Evolutionary conservation across 2,888 invertebrate genomes (phyloP), one percentile per base, ranked within the genome.

Genomic region (Bellardia bayeri): DNA sequence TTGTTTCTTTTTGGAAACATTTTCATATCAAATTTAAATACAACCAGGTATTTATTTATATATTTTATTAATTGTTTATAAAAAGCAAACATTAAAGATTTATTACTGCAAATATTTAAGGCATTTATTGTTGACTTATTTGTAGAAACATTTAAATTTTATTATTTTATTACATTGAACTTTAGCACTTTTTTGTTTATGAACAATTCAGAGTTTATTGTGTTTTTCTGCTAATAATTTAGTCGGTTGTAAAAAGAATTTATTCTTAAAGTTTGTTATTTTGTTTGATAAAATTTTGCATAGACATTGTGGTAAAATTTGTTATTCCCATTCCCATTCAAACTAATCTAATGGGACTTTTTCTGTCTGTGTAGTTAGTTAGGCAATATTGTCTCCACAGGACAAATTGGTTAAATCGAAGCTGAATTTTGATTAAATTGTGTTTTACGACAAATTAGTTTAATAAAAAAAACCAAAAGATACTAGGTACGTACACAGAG

Each of bases 81-180:
- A 54, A n/a, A 11, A 30, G 9, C 3, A 23, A 56, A 23, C 7
- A 11, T 56, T 56, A 9, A 56, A 11, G 56, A 56, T 56, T 56
- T 56, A 56, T 56, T 23, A 56, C 9, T 5, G 16, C 11, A 42
- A 13, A 42, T 37, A 16, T 37, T 71, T 54, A 23, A 11, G 30
- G 23, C 9, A 40, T 40, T 37, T 37, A 37, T 40, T 54, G 37
- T 37, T 56, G 37, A 33, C 0, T 13, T 37, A 40, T 54, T 54
- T 54, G 54, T 8, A 11, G 8, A 33, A n/a, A 51, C 8, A n/a
- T 14, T 58, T 58, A 30, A 42, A 33, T n/a, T 61, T 61, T 9
- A 58, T n/a, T 74, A n/a, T n/a, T 33, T 45, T 33, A 74, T 74
- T 74, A 45, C 16, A 45, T 9, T 74, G 74, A 74, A 74, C 61